Evolutionary conservation across 1,140 invertebrate species (phyloP).

Genomic region (Aphelenchoides fujianensis): DNA sequence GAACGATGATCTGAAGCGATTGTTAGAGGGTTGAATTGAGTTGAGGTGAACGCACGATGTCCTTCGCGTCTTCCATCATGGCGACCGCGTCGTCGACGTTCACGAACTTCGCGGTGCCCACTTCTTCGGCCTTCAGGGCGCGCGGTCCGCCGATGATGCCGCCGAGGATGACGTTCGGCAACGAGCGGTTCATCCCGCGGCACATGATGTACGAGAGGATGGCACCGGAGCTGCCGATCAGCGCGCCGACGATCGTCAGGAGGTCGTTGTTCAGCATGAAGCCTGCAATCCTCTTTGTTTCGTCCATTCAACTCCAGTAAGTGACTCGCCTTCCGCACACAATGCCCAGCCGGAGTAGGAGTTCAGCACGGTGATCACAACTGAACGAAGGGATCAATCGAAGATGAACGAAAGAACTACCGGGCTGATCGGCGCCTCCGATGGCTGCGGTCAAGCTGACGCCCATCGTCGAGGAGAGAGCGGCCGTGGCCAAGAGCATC

Average conservation of each 20-base stretch:
- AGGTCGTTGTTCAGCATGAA: slow-evolving; percentile 89
- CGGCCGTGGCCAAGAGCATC: slow-evolving; percentile 73
- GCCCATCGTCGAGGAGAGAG: slow-evolving; percentile 75
- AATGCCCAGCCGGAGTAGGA: slow-evolving; percentile 78
- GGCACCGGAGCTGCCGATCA: slow-evolving; percentile 84
- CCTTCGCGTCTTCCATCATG: slow-evolving; percentile 74
- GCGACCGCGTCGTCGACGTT: slow-evolving; percentile 74
- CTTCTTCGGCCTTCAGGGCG: slow-evolving; percentile 66
- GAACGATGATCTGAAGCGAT: slow-evolving; percentile 87
- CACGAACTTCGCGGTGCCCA: slow-evolving; percentile 78
- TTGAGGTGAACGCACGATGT: too few species aligned
- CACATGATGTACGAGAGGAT: slow-evolving; percentile 92
- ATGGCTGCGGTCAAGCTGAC: slow-evolving; percentile 82
- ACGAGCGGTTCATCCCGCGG: slow-evolving; percentile 84
- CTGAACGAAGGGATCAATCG: too few species aligned
- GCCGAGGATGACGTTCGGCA: slow-evolving; percentile 82
- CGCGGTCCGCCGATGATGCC: slow-evolving; percentile 77
- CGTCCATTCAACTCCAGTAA: too few species aligned
- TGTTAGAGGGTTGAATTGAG: too few species aligned
- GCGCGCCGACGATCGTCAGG: slow-evolving; percentile 83
- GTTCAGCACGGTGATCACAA: slow-evolving; percentile 86
- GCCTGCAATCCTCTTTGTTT: too few species aligned
- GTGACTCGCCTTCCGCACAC: slow-evolving; percentile 81
- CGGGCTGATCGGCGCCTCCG: slow-evolving; percentile 69
- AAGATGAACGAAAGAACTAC: too few species aligned